A percentile compares a stretch with the other conserved stretches of the same genome.
Evolutionary conservation across 1,140 invertebrate genomes (phyloP).

Genomic region (Drosophila pandora): DNA sequence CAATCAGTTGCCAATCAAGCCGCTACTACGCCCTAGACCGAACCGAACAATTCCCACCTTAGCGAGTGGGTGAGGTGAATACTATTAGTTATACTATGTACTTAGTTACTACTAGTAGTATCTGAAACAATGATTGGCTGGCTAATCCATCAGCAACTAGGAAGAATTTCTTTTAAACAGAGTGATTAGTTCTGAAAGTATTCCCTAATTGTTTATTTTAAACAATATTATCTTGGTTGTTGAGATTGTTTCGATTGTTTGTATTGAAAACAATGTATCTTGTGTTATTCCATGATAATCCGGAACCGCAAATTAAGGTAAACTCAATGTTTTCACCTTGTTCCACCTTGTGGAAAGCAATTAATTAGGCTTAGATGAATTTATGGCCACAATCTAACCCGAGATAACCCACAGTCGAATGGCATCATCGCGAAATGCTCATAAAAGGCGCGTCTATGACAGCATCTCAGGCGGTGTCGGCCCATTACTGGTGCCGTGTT

Average conservation of each 20-base stretch:
- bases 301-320: slow-evolving; percentile 41
- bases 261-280: slow-evolving; percentile 9
- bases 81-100: slow-evolving; percentile 1
- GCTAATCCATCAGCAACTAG: background rate
- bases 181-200: no score
- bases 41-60: background rate
- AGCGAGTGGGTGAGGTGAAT: slow-evolving; percentile 19
- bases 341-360: slow-evolving; percentile 22
- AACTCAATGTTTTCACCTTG: slow-evolving; percentile 54
- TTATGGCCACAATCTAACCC: slow-evolving; percentile 44
- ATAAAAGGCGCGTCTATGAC: slow-evolving; percentile 79
- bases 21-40: slow-evolving; percentile 13
- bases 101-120: background rate
- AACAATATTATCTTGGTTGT: no score
- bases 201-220: no score
- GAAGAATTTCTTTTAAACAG: no score
- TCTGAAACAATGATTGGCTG: no score
- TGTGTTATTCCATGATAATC: slow-evolving; percentile 55
- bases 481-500: slow-evolving; percentile 24
- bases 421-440: slow-evolving; percentile 73
- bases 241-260: background rate
- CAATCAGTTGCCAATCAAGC: slow-evolving; percentile 68
- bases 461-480: slow-evolving; percentile 59
- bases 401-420: slow-evolving; percentile 52
- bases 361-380: slow-evolving; percentile 47